These are phyloP conservation scores for Platygyra sinensis DNA, from an alignment of 64 coral and sea anemone species.

Conservation along the genomic window DNA sequence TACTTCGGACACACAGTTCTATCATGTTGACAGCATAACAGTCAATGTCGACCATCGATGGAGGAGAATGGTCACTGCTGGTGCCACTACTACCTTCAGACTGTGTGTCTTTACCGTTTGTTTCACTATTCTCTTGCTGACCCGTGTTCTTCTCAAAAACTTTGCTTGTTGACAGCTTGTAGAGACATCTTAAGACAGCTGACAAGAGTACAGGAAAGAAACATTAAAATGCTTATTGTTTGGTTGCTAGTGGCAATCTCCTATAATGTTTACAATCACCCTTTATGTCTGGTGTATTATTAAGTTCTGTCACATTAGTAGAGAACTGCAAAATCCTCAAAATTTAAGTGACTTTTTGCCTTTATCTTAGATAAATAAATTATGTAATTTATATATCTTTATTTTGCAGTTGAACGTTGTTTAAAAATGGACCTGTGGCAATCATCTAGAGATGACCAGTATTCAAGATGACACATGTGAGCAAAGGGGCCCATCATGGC, in stretches of 20 bases:
- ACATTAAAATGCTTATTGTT: neutral
- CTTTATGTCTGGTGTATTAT: no score
- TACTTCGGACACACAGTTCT: slow-evolving; percentile 75
- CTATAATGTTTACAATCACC: no score
- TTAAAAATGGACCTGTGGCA: no score
- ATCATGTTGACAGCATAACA: slow-evolving; percentile 69
- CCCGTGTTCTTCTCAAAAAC: slow-evolving; percentile 84
- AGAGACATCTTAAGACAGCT: slow-evolving; percentile 67
- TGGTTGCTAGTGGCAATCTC: neutral
- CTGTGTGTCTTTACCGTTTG: slow-evolving; percentile 5
- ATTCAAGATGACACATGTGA: no score
- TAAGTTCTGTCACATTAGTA: no score
- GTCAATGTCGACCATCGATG: slow-evolving; percentile 64
- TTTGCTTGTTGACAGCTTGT: slow-evolving; percentile 88
- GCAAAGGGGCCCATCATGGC: no score
- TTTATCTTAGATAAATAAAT: no score
- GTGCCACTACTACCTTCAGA: slow-evolving; percentile 30
- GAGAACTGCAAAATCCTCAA: no score
- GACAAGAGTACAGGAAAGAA: neutral
- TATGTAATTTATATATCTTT: no score
- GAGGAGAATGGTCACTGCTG: slow-evolving; percentile 1
- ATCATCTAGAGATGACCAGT: no score
- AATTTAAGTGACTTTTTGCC: no score
- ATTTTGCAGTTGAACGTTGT: no score
- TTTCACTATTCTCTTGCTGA: slow-evolving; percentile 64